A percentile compares a stretch with the other conserved stretches of the same genome.
Conservation (phyloP, 2,113 vertebrate genomes). For the Sturnira hondurensis region DNA sequence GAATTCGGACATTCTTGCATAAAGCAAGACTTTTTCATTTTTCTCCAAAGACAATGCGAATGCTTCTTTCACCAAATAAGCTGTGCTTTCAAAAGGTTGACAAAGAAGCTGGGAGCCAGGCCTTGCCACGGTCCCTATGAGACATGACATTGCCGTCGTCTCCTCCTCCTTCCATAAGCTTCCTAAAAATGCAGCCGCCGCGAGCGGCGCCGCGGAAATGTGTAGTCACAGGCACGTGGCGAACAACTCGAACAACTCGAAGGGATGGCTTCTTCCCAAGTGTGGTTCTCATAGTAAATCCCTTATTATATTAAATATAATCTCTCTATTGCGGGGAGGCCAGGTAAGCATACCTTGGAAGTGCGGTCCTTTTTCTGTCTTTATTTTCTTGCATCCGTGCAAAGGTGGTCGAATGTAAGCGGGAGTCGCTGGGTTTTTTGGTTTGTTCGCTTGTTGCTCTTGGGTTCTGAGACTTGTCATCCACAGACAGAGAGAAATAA, state of each 20-base stretch:
- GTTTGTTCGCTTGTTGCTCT: not conserved
- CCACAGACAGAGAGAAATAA: not conserved
- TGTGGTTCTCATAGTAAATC: not conserved
- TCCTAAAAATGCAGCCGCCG: constrained; percentile 32
- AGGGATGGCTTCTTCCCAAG: not conserved
- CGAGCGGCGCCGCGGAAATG: not conserved
- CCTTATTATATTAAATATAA: not conserved
- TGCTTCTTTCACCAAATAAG: not conserved
- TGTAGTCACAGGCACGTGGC: not conserved
- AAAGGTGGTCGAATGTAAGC: not conserved
- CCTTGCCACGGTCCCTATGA: not conserved
- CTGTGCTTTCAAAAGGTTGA: not conserved
- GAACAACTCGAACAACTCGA: constrained; percentile 20
- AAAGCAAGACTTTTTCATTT: not conserved
- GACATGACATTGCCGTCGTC: not conserved
- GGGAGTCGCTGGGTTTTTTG: not conserved
- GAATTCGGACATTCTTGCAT: not conserved
- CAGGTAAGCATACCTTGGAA: not conserved
- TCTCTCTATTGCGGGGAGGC: not conserved
- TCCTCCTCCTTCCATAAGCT: not conserved
- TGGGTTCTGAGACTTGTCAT: not conserved
- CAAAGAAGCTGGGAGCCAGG: not conserved
- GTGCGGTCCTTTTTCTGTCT: not conserved
- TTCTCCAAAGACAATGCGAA: not conserved
- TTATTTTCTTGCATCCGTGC: not conserved